These are phyloP conservation scores for Melanotaenia trifasciata DNA, from an alignment of 2,797 vertebrate species.

Conservation along the genomic window DNA sequence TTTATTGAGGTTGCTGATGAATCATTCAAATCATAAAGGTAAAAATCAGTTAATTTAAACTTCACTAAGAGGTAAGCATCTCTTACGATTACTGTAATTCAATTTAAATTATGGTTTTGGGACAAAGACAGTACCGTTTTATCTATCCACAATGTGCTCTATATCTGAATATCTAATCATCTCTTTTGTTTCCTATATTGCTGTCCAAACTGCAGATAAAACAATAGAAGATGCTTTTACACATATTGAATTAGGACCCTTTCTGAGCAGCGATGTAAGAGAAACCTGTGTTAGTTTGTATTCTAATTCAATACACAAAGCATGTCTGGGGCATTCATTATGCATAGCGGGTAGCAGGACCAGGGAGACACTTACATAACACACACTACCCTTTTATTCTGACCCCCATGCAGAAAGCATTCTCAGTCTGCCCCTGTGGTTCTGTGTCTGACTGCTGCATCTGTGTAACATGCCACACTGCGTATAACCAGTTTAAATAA, in stretches of 20 bases:
- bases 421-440: conserved; percentile 50
- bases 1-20: not conserved
- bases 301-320: conserved; percentile 79
- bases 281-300: conserved; percentile 77
- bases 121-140: not conserved
- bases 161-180: conserved; percentile 48
- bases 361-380: conserved; percentile 81
- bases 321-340: conserved; percentile 81
- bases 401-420: conserved; percentile 66
- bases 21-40: not conserved
- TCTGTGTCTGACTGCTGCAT: conserved; percentile 48
- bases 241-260: conserved; percentile 69
- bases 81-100: conserved; percentile 1
- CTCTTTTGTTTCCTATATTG: conserved; percentile 50
- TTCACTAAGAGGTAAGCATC: not conserved
- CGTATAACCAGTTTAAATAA: conserved; percentile 5
- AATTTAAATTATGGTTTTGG: conserved; percentile 23
- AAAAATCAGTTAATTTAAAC: not conserved
- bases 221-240: conserved; percentile 70
- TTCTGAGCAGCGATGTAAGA: conserved; percentile 67
- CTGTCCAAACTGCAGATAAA: conserved; percentile 68
- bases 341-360: conserved; percentile 76
- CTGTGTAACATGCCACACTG: conserved; percentile 48
- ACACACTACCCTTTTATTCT: conserved; percentile 77
- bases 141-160: conserved; percentile 31